These are phyloP conservation scores for Nasonovia ribisnigri DNA, from an alignment of 2,888 invertebrate genomes.

Conservation along the genomic window DNA sequence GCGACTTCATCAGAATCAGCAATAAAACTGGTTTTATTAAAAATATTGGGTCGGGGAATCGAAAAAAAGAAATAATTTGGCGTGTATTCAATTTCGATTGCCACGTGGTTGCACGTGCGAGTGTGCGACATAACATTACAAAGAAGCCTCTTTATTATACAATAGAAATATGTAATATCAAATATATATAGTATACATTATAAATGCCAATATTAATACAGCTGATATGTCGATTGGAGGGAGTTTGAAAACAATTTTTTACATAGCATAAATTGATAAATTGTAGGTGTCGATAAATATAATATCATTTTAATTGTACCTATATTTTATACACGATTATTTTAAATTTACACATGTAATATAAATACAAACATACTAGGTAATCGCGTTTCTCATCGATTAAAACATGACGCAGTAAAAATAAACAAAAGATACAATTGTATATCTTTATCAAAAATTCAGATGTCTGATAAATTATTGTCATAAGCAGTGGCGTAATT, in stretches of 20 bases:
- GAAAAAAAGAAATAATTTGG: neutral
- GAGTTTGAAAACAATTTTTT: neutral
- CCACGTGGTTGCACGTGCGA: neutral
- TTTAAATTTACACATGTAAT: neutral
- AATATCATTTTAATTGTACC: neutral
- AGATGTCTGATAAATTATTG: neutral
- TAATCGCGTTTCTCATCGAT: neutral
- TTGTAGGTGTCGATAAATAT: neutral
- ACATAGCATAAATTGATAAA: neutral
- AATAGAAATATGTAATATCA: neutral
- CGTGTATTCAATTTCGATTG: slow-evolving; percentile 14
- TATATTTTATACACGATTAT: neutral
- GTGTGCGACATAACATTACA: neutral
- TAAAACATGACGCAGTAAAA: neutral
- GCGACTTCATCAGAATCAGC: neutral
- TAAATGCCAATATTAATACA: neutral
- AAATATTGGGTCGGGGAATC: neutral
- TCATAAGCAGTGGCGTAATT: neutral
- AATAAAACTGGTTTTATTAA: slow-evolving; percentile 32
- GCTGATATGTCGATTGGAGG: neutral
- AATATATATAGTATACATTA: neutral
- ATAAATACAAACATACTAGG: neutral
- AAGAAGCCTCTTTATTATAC: neutral
- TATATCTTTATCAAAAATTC: neutral
- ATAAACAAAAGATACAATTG: neutral